These are phyloP conservation scores for Oeneis ivallda DNA, from an alignment of 2,888 invertebrate species.

Conservation along the genomic window DNA sequence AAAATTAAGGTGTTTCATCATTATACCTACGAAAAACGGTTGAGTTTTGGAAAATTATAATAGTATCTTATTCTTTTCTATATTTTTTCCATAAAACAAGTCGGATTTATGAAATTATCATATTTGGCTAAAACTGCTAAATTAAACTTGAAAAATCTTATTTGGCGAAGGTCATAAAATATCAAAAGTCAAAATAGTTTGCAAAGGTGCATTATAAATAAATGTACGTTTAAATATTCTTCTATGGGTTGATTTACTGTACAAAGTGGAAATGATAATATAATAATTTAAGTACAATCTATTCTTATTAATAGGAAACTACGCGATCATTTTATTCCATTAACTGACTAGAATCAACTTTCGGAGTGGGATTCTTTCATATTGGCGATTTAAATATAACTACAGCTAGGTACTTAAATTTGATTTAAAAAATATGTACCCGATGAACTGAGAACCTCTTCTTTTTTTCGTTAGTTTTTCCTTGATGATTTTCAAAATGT, in stretches of 20 bases:
- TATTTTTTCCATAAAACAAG: too few species aligned
- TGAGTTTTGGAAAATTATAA: too few species aligned
- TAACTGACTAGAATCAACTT: constrained; percentile 50
- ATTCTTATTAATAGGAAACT: constrained; percentile 34
- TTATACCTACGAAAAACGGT: neutral
- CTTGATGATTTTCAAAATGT: too few species aligned
- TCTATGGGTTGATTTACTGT: constrained; percentile 31
- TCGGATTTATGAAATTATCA: too few species aligned
- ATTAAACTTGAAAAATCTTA: neutral
- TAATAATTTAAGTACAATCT: neutral
- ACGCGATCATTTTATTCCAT: constrained; percentile 30
- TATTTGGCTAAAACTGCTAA: neutral
- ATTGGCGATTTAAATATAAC: constrained; percentile 24
- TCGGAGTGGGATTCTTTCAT: constrained; percentile 42
- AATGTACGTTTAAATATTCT: constrained; percentile 14
- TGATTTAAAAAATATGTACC: too few species aligned
- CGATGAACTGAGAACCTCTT: too few species aligned
- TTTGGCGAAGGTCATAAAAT: neutral
- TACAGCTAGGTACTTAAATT: neutral
- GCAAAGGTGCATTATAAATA: neutral
- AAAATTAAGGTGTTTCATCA: too few species aligned
- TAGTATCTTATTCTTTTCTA: too few species aligned
- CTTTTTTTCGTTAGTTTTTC: too few species aligned
- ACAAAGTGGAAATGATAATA: constrained; percentile 39
- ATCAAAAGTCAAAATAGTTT: neutral